phyloP scores from a whole-genome alignment of 2,888 invertebrate species.

The Lasioglossum morio region DNA sequence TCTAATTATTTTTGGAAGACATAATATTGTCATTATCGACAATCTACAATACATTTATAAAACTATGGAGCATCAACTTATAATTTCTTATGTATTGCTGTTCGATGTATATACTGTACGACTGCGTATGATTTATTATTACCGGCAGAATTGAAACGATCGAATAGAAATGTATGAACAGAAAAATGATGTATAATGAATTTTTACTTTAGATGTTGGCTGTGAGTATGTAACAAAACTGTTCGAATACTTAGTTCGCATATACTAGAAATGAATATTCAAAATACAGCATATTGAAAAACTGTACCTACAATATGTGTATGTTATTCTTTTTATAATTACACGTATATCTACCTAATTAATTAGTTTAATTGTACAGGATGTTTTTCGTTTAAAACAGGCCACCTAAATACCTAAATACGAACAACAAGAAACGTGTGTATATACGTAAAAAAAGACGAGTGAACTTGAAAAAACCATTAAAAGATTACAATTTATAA shows the following conservation, averaged over 20 bases:
- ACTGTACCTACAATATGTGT: constrained; percentile 48
- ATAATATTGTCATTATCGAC: constrained; percentile 8
- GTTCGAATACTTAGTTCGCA: constrained; percentile 56
- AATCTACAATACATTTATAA: constrained; percentile 10
- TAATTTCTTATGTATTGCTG: constrained; percentile 9
- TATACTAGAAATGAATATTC: constrained; percentile 52
- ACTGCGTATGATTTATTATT: constrained; percentile 40
- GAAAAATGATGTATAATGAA: constrained; percentile 44
- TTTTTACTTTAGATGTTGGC: constrained; percentile 72
- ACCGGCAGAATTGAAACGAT: constrained; percentile 24
- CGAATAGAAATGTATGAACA: constrained; percentile 19
- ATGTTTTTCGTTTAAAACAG: too few relatives aligned
- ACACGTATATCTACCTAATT: constrained; percentile 44
- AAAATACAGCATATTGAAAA: constrained; percentile 43
- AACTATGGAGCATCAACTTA: constrained; percentile 12
- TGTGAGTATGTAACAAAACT: constrained; percentile 66
- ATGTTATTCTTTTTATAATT: constrained; percentile 44
- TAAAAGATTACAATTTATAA: too few relatives aligned
- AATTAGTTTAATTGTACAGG: constrained; percentile 49
- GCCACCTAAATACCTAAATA: too few relatives aligned
- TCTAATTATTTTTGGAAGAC: constrained; percentile 35
- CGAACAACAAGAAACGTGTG: too few relatives aligned
- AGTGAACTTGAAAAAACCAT: too few relatives aligned
- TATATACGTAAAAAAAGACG: too few relatives aligned
- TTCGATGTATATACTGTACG: constrained; percentile 25